Evolutionary conservation across 2,113 vertebrate species (phyloP), one percentile per base, ranked within the genome.

Genomic region (Nesogale talazaci): DNA sequence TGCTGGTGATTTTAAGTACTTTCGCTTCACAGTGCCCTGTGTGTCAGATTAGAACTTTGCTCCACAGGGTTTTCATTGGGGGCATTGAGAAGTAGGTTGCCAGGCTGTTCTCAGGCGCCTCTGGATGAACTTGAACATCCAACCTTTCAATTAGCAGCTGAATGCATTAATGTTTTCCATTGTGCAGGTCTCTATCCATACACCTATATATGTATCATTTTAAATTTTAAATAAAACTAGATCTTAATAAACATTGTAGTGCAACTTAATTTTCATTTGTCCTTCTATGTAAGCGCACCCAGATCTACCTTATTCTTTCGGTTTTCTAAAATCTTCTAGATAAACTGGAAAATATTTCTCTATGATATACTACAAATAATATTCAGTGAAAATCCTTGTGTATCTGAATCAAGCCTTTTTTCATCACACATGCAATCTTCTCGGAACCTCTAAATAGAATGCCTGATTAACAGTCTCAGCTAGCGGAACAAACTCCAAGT

Each of bases 181-280:
- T 14, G 15, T 4, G 29, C 31, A 46, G n/a, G 67, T 1, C 14
- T 16, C 67, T n/a, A 59, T 15, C 67, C 25, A 46, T 3, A 31
- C 7, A 67, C 31, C 3, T 27, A 67, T 31, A 31, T 67, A 67
- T 31, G 3, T n/a, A 69, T 69, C 31, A 67, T 40, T 61, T 75
- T 40, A 61, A 59, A 69, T 82, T 88, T 85, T 82, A 92, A 94
- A 88, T 17, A 84, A 92, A 93, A 82, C 1, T 88, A 38, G 40
- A 72, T 85, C 52, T 85, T 92, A 86, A 74, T 88, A 38, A 93
- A 81, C 40, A 63, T 6, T 85, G 56, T 79, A 61, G 46, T 31
- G 2, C 31, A 90, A 52, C 40, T 56, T 69, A 69, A n/a, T n/a
- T 69, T 69, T 69, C 29, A 69, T n/a, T 69, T 34, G 81, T 65